Evolutionary conservation across 2,797 vertebrate genomes (phyloP).

Genomic region (Sebastes wilsoni): DNA sequence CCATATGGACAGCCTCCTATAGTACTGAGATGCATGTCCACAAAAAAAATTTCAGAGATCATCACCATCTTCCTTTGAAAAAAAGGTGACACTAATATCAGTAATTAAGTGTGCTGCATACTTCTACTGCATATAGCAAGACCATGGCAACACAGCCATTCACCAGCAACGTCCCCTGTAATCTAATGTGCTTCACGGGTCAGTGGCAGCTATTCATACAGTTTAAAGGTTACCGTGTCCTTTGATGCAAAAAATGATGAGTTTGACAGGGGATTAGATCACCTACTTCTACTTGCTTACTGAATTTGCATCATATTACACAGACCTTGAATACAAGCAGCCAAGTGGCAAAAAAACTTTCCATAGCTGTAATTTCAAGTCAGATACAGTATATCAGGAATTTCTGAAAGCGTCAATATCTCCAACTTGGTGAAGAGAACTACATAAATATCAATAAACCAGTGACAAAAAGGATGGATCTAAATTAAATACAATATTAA

Average conservation of each 20-base stretch:
- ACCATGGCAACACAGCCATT: not conserved
- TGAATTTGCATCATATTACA: not conserved
- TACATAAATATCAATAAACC: not conserved
- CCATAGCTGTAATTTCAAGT: not conserved
- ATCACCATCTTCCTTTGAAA: not conserved
- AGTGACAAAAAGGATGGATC: not conserved
- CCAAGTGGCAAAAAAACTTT: not conserved
- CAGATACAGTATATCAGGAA: not conserved
- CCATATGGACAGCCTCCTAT: not conserved
- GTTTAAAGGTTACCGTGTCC: not conserved
- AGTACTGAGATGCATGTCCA: not conserved
- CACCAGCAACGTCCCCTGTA: not conserved
- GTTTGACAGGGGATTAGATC: not conserved
- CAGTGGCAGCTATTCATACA: not conserved
- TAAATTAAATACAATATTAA: not conserved
- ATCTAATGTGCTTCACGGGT: not conserved
- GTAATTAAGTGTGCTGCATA: slow-evolving; percentile 9
- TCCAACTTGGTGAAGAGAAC: not conserved
- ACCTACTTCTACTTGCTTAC: not conserved
- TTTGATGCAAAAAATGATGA: not conserved
- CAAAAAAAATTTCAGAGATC: not conserved
- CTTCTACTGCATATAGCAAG: not conserved
- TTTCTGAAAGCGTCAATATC: not conserved
- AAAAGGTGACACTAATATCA: not conserved
- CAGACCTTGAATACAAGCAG: not conserved